Conservation (phyloP, 2,113 vertebrate species). For the Bufo gargarizans region DNA sequence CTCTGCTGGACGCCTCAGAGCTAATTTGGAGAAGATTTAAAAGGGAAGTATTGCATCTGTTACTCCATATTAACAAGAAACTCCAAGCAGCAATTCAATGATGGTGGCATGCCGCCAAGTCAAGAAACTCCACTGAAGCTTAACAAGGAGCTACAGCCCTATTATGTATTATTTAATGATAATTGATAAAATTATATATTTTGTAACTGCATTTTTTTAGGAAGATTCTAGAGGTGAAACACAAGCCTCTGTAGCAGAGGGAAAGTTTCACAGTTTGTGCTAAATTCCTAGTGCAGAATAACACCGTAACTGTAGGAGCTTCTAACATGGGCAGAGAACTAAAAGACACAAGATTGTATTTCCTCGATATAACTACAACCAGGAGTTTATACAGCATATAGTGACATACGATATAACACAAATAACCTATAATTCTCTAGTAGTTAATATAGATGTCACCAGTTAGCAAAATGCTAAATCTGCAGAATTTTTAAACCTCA, state of each 20-base stretch:
- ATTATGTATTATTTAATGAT: constrained; percentile 22
- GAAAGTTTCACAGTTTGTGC: constrained; percentile 1
- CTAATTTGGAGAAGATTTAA: constrained; percentile 18
- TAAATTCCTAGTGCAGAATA: not conserved
- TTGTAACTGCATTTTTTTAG: constrained; percentile 28
- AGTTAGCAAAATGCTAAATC: not conserved
- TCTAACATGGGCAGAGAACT: not conserved
- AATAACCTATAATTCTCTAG: not conserved
- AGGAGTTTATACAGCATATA: not conserved
- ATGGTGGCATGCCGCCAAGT: constrained; percentile 64
- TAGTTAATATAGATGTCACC: not conserved
- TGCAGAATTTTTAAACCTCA: not conserved
- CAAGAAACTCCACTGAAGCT: constrained; percentile 13
- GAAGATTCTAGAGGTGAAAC: constrained; percentile 9
- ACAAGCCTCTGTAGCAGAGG: not conserved
- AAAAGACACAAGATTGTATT: not conserved
- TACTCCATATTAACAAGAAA: constrained; percentile 4
- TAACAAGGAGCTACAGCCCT: constrained; percentile 57
- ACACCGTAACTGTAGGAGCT: not conserved
- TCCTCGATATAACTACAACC: not conserved
- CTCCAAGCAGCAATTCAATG: constrained; percentile 61
- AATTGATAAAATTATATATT: constrained; percentile 35
- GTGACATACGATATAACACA: not conserved
- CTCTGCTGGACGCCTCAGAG: not conserved
- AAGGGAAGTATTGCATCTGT: constrained; percentile 30